Base-by-base conservation (phyloP, 30 jellyfish, hydroid and myxozoan species). In the Chrysaora quinquecirrha region DNA sequence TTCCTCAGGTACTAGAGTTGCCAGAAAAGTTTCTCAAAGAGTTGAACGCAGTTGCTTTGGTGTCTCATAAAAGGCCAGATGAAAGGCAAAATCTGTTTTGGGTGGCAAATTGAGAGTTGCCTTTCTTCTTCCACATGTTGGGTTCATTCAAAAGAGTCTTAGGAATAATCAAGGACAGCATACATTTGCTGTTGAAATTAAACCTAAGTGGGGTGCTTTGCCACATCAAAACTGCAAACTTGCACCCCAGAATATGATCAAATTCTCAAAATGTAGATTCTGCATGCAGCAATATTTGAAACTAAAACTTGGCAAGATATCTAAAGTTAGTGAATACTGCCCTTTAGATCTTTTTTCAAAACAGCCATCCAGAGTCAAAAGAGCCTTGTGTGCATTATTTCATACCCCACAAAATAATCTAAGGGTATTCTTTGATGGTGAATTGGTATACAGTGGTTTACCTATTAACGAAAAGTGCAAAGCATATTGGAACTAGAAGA, bases 161-260 rank as follows among this genome's bases (percentile, higher is more conserved):
- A 1, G 1, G 10, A 6, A 68, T 2, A 10, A 28, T 3, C 18
- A 38, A 7, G 56, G 1, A 1, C 6, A 9, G 3, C 66, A 66
- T 34, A 32, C 75, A 19, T 71, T 71, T 24, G 83, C 93, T 20
- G 88, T 93, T 48, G 98, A 93, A 71, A 75, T 93, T 3, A 93
- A 93, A 73, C 97, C 97, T 24, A 93, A 93, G 70, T 93, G 98
- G 96, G 97, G 97, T n/a, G 80, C 71, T 31, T 52, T 93, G 6
- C 93, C 96, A 22, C 38, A 48, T 22, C n/a, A 65, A 22, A 21
- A 72, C 63, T 3, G 31, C 7, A 31, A 31, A 25, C 1, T 12
- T 0, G 88, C 62, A 19, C 30, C 33, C 27, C 61, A 67, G 46
- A 47, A 27, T 7, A 22, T 24, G 32, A 35, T 72, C 1, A 88